These are phyloP conservation scores for Polylopha cassiicola DNA, from an alignment of 2,888 invertebrate genomes.

Conservation along the genomic window DNA sequence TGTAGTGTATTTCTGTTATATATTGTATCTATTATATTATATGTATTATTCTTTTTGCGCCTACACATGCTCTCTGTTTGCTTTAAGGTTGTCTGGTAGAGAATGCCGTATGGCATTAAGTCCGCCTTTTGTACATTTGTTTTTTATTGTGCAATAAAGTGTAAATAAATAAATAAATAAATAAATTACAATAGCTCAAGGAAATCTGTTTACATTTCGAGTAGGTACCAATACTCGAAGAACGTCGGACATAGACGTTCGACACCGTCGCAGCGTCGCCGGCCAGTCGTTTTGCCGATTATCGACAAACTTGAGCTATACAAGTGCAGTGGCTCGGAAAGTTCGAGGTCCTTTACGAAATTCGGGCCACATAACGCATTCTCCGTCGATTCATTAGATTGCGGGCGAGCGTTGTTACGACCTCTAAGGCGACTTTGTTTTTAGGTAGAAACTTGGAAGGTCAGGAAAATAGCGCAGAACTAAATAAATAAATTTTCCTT, in stretches of 20 bases:
- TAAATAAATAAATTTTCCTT: too few species aligned
- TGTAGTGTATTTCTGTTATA: too few species aligned
- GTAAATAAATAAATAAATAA: too few species aligned
- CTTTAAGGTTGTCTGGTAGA: too few species aligned
- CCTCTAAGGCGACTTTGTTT: slow-evolving; percentile 15
- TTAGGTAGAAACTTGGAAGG: slow-evolving; percentile 7
- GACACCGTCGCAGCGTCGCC: slow-evolving; percentile 53
- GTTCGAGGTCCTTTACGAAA: slow-evolving; percentile 58
- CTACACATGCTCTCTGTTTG: too few species aligned
- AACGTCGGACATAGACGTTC: slow-evolving; percentile 34
- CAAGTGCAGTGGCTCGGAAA: slow-evolving; percentile 61
- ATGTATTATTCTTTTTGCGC: too few species aligned
- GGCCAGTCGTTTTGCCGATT: slow-evolving; percentile 46
- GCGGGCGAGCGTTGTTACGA: slow-evolving; percentile 9
- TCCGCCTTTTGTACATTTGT: too few species aligned
- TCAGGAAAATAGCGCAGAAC: slow-evolving; percentile 14
- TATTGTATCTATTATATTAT: too few species aligned
- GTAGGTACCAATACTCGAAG: slow-evolving; percentile 29
- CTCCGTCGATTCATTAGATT: slow-evolving; percentile 18
- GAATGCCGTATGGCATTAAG: too few species aligned
- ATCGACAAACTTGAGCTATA: slow-evolving; percentile 60
- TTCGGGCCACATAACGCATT: slow-evolving; percentile 51
- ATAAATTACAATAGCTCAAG: too few species aligned
- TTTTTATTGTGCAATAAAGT: too few species aligned
- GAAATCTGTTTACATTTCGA: slow-evolving; percentile 31